These are phyloP conservation scores for Pemphigus obesinymphae DNA, from an alignment of 1,140 invertebrate species.

Conservation along the genomic window DNA sequence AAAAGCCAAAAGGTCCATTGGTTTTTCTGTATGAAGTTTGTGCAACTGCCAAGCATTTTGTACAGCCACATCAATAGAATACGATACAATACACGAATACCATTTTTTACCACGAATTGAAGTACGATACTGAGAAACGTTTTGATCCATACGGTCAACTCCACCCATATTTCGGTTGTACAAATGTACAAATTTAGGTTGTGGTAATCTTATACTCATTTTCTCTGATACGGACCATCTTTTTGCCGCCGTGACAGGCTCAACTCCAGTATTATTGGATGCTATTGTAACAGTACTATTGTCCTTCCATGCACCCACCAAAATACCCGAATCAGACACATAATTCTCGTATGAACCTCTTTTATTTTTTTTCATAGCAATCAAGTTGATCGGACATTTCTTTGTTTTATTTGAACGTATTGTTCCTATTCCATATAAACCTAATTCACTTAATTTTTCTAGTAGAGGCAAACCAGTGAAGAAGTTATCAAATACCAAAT, in stretches of 20 bases:
- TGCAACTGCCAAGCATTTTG: conserved; percentile 7
- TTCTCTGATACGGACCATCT: background rate
- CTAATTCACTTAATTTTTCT: conserved; percentile 24
- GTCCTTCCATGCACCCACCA: conserved; percentile 4
- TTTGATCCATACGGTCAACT: conserved; percentile 45
- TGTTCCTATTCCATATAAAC: conserved; percentile 22
- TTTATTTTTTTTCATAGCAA: background rate
- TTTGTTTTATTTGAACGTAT: conserved; percentile 9
- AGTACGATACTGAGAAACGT: conserved; percentile 43
- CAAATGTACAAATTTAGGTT: background rate
- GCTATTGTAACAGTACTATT: conserved; percentile 23
- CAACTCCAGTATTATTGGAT: conserved; percentile 11
- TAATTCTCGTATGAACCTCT: background rate
- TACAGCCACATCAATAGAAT: conserved; percentile 38
- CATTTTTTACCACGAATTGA: conserved; percentile 46
- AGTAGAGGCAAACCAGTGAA: conserved; percentile 7
- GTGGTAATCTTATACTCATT: background rate
- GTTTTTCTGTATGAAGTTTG: background rate
- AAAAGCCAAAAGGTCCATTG: background rate
- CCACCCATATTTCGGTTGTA: conserved; percentile 35
- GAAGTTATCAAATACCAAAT: conserved; percentile 35
- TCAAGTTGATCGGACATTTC: background rate
- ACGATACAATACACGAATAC: conserved; percentile 44
- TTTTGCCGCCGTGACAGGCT: background rate
- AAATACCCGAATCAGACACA: background rate